A percentile compares a stretch with the other conserved stretches of the same genome.
Evolutionary conservation across 92 coral and sea anemone species (phyloP).

Genomic region (Epizoanthus rinbou): DNA sequence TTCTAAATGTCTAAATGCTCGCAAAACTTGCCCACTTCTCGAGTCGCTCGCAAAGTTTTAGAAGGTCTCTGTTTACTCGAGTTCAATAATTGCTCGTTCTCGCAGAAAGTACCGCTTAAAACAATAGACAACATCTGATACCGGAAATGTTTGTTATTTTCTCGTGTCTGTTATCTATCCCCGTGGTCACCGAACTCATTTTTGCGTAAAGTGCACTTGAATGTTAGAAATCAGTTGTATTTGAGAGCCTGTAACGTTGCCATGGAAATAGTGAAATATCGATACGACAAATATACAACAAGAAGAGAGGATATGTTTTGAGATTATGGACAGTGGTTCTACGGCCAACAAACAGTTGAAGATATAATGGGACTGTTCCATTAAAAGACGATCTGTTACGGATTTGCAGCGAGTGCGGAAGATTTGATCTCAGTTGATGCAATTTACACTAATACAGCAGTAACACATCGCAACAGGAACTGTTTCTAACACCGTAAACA

Average conservation of each 20-base stretch:
- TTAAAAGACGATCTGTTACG: neutral
- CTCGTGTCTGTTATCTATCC: too few species aligned
- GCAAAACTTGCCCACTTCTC: too few species aligned
- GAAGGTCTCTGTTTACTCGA: too few species aligned
- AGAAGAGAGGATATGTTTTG: neutral
- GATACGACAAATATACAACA: neutral
- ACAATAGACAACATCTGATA: too few species aligned
- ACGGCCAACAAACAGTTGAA: neutral
- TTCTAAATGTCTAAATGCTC: too few species aligned
- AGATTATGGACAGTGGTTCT: neutral
- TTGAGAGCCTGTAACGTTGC: neutral
- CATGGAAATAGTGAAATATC: neutral
- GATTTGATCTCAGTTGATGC: neutral
- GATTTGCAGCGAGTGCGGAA: neutral
- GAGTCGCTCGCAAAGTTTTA: too few species aligned
- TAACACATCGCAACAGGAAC: neutral
- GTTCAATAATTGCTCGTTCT: too few species aligned
- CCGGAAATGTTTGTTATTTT: too few species aligned
- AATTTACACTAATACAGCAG: neutral
- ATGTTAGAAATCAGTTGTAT: neutral
- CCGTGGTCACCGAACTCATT: too few species aligned
- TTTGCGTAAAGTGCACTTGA: neutral
- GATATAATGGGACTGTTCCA: neutral
- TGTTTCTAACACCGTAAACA: neutral
- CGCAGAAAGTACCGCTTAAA: too few species aligned